A percentile compares a stretch with the other conserved stretches of the same genome.
phyloP scores from a whole-genome alignment of 2,888 invertebrate genomes.

The Chaetogeoica ovagalla region DNA sequence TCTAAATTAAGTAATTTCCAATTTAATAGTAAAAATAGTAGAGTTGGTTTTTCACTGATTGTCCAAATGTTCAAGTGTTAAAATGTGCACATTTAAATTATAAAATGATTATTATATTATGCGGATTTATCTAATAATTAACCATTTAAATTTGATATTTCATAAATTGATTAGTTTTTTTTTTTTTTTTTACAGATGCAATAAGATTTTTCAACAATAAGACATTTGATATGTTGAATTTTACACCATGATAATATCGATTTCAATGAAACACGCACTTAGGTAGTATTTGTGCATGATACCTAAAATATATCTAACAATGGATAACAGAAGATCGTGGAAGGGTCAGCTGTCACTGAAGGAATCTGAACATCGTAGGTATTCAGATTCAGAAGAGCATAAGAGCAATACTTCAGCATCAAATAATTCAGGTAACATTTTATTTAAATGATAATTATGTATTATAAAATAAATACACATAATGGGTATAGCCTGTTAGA shows the following conservation, averaged over 20 bases:
- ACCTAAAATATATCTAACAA: not conserved
- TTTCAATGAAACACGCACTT: not conserved
- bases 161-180: not conserved
- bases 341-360: conserved; percentile 54
- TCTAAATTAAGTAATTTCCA: too few relatives aligned
- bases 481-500: too few relatives aligned
- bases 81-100: too few relatives aligned
- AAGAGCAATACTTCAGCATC: conserved; percentile 54
- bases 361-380: conserved; percentile 56
- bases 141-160: not conserved
- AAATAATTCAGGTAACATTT: conserved; percentile 54
- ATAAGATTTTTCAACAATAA: conserved; percentile 12
- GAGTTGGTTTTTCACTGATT: too few relatives aligned
- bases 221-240: not conserved
- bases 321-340: conserved; percentile 51
- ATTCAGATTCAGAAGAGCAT: conserved; percentile 58
- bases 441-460: not conserved
- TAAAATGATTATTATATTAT: too few relatives aligned
- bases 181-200: conserved; percentile 20
- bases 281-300: not conserved
- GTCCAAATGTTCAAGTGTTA: too few relatives aligned
- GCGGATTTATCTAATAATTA: too few relatives aligned
- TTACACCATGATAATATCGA: not conserved
- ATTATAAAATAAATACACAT: too few relatives aligned
- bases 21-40: too few relatives aligned